Evolutionary conservation across 2,797 vertebrate genomes (phyloP).

Genomic region (Brachymystax lenok): DNA sequence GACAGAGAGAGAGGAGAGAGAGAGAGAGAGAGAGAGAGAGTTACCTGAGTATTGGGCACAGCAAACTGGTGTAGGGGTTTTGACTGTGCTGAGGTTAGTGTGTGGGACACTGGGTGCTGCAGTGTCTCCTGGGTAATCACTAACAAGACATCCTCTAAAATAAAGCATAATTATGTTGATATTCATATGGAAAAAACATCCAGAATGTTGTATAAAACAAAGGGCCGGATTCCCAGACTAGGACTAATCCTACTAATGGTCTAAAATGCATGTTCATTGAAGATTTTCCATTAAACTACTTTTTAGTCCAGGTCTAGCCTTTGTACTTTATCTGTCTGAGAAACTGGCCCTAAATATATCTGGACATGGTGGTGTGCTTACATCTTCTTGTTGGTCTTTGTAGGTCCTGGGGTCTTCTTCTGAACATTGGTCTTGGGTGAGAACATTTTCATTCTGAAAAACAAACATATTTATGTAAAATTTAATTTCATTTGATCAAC

Average conservation of each 20-base stretch:
- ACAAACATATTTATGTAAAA: slow-evolving; percentile 7
- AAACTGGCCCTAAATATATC: background rate
- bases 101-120: slow-evolving; percentile 64
- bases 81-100: slow-evolving; percentile 58
- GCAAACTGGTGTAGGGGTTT: slow-evolving; percentile 66
- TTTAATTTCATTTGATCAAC: background rate
- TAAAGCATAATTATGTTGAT: slow-evolving; percentile 19
- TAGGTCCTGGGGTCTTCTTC: slow-evolving; percentile 57
- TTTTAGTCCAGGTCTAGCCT: too few relatives aligned
- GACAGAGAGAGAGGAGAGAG: background rate
- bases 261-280: too few relatives aligned
- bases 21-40: background rate
- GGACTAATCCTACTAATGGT: background rate
- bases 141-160: slow-evolving; percentile 59
- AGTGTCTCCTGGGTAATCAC: slow-evolving; percentile 75
- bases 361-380: slow-evolving; percentile 49
- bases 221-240: background rate
- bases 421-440: slow-evolving; percentile 77
- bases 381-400: slow-evolving; percentile 64
- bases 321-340: background rate
- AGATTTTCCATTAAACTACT: too few relatives aligned
- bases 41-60: slow-evolving; percentile 85
- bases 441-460: slow-evolving; percentile 80
- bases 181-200: slow-evolving; percentile 1
- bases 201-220: background rate